Evolutionary conservation across 2,888 invertebrate species (phyloP).

Genomic region (Lepidochitona cinerea): DNA sequence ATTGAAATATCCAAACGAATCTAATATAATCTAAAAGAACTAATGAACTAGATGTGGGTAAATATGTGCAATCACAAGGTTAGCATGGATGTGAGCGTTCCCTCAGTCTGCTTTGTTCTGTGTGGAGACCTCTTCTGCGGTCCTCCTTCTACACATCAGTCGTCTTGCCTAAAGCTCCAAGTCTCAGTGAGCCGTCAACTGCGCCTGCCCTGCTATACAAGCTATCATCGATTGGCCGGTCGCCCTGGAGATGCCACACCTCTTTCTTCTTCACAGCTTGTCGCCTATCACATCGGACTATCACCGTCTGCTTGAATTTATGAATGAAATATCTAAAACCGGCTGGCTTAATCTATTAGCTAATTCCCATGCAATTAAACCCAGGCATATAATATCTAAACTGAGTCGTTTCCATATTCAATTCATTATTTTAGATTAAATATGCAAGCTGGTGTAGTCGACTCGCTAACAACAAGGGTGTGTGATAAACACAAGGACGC

Average conservation of each 20-base stretch:
- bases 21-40: no score
- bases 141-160: background rate
- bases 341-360: no score
- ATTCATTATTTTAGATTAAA: no score
- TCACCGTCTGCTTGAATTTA: background rate
- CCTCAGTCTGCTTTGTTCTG: background rate
- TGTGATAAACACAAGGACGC: no score
- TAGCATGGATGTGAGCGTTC: background rate
- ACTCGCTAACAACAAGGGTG: no score
- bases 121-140: background rate
- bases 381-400: no score
- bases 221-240: slow-evolving; percentile 1
- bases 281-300: background rate
- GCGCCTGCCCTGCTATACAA: background rate
- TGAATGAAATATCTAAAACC: background rate
- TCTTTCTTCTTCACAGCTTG: background rate
- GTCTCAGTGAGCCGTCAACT: background rate
- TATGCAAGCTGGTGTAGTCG: no score
- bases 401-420: no score
- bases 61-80: background rate
- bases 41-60: background rate
- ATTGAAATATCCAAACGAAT: background rate
- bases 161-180: background rate
- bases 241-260: slow-evolving; percentile 11
- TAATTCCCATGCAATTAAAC: no score